A percentile compares a stretch with the other conserved stretches of the same genome.
phyloP scores from a whole-genome alignment of 2,888 invertebrate species.

The Agrilus mali region DNA sequence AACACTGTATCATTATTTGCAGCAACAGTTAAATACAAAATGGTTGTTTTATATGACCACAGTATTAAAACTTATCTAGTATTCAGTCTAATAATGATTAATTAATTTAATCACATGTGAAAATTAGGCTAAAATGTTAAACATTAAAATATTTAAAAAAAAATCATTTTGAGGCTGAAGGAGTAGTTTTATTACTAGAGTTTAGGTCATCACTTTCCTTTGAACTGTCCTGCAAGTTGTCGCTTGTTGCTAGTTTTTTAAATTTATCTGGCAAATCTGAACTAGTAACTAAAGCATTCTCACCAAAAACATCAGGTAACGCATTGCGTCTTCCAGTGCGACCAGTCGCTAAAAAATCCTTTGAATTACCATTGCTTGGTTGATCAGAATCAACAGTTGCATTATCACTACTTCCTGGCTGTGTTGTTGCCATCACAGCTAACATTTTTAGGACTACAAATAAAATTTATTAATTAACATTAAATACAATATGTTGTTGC shows the following conservation, averaged over 20 bases:
- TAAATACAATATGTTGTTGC: too few relatives aligned
- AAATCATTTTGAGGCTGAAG: too few relatives aligned
- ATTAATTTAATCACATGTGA: too few relatives aligned
- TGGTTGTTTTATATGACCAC: too few relatives aligned
- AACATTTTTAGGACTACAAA: conserved; percentile 33
- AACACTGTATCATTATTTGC: too few relatives aligned
- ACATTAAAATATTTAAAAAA: too few relatives aligned
- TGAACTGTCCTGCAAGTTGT: conserved; percentile 25
- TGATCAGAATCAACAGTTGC: conserved; percentile 12
- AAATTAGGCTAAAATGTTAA: too few relatives aligned
- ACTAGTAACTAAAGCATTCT: conserved; percentile 57
- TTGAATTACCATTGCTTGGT: conserved; percentile 21
- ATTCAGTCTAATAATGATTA: too few relatives aligned
- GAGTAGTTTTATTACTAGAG: too few relatives aligned
- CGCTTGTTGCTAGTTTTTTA: conserved; percentile 54
- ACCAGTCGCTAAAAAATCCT: conserved; percentile 72
- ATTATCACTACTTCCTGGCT: conserved; percentile 18
- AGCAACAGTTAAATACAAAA: too few relatives aligned
- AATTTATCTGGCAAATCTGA: conserved; percentile 66
- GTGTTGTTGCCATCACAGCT: conserved; percentile 33
- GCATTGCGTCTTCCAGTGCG: conserved; percentile 82
- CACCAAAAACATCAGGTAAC: conserved; percentile 69
- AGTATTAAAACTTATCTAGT: too few relatives aligned
- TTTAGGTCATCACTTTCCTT: conserved; percentile 3
- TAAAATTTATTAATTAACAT: too few relatives aligned